phyloP scores from a whole-genome alignment of 2,888 invertebrate species.

The Cataglyphis cursor region DNA sequence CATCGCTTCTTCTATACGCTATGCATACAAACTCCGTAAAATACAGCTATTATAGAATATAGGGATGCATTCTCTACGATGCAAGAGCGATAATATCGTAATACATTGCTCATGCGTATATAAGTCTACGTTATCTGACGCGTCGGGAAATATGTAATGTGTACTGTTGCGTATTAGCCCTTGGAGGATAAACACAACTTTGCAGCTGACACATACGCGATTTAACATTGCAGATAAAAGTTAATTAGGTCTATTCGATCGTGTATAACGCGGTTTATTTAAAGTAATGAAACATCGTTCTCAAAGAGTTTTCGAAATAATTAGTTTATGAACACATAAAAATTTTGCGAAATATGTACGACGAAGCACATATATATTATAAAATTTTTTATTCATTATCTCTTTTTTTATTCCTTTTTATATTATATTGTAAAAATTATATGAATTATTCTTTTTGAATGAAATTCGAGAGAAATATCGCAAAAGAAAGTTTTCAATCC shows the following conservation, averaged over 20 bases:
- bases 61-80: conserved; percentile 42
- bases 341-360: background rate
- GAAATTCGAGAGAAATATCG: background rate
- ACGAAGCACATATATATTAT: background rate
- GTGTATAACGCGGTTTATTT: background rate
- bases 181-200: conserved; percentile 49
- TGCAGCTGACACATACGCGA: conserved; percentile 36
- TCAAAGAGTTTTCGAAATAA: background rate
- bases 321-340: background rate
- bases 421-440: background rate
- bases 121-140: conserved; percentile 55
- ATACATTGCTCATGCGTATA: conserved; percentile 52
- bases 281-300: background rate
- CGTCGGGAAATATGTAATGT: conserved; percentile 46
- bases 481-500: conserved; percentile 2
- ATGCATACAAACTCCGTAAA: conserved; percentile 55
- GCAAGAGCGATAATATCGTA: conserved; percentile 49
- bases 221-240: conserved; percentile 48
- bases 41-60: conserved; percentile 54
- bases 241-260: conserved; percentile 43
- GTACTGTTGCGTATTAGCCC: conserved; percentile 44
- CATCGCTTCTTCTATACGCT: conserved; percentile 39
- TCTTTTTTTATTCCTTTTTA: background rate
- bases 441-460: background rate
- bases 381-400: background rate